Evolutionary conservation across 2,113 vertebrate genomes (phyloP).

Genomic region (Taurulus bubalis): DNA sequence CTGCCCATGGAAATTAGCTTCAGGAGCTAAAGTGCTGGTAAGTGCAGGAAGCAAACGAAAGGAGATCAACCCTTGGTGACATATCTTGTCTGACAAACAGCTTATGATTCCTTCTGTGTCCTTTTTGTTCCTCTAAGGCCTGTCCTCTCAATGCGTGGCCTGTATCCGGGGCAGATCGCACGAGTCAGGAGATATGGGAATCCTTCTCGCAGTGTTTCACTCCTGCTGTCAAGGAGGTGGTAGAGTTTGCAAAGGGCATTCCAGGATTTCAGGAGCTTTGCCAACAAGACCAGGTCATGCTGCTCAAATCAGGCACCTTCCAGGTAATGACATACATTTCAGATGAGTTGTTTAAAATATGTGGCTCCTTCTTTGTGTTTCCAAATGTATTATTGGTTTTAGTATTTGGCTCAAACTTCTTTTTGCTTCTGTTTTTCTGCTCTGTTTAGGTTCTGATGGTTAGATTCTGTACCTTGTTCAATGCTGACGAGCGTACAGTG

Average conservation of each 20-base stretch:
- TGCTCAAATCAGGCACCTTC: constrained; percentile 87
- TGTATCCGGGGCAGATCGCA: constrained; percentile 75
- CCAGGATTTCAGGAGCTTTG: constrained; percentile 86
- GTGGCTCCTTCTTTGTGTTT: not conserved
- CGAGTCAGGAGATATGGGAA: constrained; percentile 86
- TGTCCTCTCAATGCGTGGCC: constrained; percentile 85
- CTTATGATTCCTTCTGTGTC: constrained; percentile 12
- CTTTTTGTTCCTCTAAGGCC: constrained; percentile 71
- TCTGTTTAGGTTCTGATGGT: constrained; percentile 85
- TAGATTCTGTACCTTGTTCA: constrained; percentile 85
- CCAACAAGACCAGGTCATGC: constrained; percentile 87
- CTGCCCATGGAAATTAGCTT: constrained; percentile 81
- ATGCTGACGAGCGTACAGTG: constrained; percentile 78
- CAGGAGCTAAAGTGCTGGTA: constrained; percentile 85
- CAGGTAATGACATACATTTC: constrained; percentile 75
- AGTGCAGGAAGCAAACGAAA: constrained; percentile 23
- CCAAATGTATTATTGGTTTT: not conserved
- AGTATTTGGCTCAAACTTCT: not conserved
- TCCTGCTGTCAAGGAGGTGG: constrained; percentile 86
- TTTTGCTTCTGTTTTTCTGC: not conserved
- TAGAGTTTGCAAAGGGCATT: constrained; percentile 87
- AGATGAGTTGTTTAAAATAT: constrained; percentile 16
- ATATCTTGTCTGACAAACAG: not conserved
- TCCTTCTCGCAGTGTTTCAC: constrained; percentile 87
- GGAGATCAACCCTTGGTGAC: not conserved